Evolutionary conservation across 2,113 vertebrate genomes (phyloP), one percentile per base, ranked within the genome.

Genomic region (Pheucticus melanocephalus): DNA sequence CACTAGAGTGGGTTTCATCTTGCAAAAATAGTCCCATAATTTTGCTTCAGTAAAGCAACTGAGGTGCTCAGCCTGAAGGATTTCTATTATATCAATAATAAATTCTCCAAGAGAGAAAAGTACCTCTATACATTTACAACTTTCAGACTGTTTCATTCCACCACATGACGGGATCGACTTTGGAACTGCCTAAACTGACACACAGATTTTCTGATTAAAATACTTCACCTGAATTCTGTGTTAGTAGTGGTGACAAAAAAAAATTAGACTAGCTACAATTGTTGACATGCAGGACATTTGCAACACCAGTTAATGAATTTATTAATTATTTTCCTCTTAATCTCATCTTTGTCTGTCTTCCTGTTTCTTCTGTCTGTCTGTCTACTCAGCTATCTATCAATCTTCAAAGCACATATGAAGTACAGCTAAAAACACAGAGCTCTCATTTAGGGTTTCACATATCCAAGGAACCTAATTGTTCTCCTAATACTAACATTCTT

Each of bases 191-290:
- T 78, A 47, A 70, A 64, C 4, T n/a, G 31, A 6, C 6, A 64
- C 18, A 51, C 1, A 64, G 33, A 40, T 71, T 63, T 82, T 45
- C 12, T 48, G 9, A 15, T 23, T 9, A 48, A 73, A 65, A 53
- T 51, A 48, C 42, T 15, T 15, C 6, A 61, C 2, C 6, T 17
- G 23, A 48, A 15, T 77, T 69, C 64, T 84, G 6, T 2, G 0
- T 59, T 50, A 45, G 7, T 20, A 60, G 37, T 19, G 12, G 20
- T 15, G 31, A 92, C n/a, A 21, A 35, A 30, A 73, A 73, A 48
- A 25, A 9, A 9, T 69, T 44, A 11, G 69, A 69, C 5, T 25
- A 37, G 6, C 25, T 54, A 5, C 15, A 69, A 11, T 48, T 15
- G 8, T 48, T 45, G n/a, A 42, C 16, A 10, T 44, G 35, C 5